Conservation (phyloP, 2,797 vertebrate species). For the Rallus crepitans region DNA sequence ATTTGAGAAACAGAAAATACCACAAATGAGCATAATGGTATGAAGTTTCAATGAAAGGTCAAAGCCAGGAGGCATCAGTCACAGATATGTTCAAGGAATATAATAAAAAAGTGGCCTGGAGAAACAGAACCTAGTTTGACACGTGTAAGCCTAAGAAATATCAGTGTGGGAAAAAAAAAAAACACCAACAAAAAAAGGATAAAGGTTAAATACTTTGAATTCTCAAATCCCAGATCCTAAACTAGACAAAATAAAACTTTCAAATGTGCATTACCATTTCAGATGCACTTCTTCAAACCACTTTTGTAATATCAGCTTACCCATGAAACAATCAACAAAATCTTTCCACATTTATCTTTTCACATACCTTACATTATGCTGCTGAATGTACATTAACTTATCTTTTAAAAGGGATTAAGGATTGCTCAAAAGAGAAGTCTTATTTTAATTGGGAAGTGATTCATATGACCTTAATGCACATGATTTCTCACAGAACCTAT, state of each 20-base stretch:
- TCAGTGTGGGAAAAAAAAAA: neutral
- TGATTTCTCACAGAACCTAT: neutral
- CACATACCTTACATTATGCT: neutral
- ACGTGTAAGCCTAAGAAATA: neutral
- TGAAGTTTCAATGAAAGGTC: neutral
- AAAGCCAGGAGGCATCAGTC: neutral
- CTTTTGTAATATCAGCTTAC: neutral
- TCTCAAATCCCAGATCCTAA: neutral
- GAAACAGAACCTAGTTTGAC: neutral
- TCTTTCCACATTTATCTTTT: neutral
- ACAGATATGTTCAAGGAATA: neutral
- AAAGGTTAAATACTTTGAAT: neutral
- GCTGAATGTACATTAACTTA: neutral
- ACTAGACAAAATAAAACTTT: neutral
- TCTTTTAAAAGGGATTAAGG: neutral
- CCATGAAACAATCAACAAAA: neutral
- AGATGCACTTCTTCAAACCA: neutral
- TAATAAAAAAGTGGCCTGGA: neutral
- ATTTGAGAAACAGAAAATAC: neutral
- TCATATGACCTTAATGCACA: neutral
- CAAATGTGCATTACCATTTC: neutral
- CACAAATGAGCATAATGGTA: neutral
- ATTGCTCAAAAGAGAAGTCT: neutral
- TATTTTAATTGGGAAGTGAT: slow-evolving; percentile 1
- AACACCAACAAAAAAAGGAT: neutral